Evolutionary conservation across 2,888 invertebrate genomes (phyloP).

Genomic region (Zelleria hepariella): DNA sequence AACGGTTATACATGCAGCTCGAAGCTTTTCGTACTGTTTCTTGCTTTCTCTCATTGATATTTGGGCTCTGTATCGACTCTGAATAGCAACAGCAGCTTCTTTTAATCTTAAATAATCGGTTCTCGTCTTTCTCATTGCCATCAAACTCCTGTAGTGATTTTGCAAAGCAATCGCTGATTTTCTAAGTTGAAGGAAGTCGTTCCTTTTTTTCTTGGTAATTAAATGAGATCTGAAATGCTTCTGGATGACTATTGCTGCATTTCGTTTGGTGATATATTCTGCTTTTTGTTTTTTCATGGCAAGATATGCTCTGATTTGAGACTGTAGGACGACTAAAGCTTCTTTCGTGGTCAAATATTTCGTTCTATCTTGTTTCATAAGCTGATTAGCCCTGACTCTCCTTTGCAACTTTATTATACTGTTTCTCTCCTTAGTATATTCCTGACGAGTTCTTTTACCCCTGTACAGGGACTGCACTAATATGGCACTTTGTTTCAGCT

Average conservation of each 20-base stretch:
- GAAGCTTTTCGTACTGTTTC: constrained; percentile 28
- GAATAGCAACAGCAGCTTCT: constrained; percentile 33
- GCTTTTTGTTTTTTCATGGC: constrained; percentile 28
- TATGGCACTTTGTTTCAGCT: constrained; percentile 37
- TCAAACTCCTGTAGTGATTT: constrained; percentile 45
- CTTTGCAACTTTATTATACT: constrained; percentile 59
- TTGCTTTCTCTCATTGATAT: constrained; percentile 31
- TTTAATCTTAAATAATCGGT: constrained; percentile 18
- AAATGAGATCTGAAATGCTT: constrained; percentile 29
- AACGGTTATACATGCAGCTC: constrained; percentile 35
- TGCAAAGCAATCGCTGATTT: constrained; percentile 38
- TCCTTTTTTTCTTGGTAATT: constrained; percentile 23
- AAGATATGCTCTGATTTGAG: constrained; percentile 41
- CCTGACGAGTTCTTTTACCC: constrained; percentile 43
- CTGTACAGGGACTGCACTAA: constrained; percentile 62
- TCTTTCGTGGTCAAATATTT: constrained; percentile 44
- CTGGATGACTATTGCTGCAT: constrained; percentile 49
- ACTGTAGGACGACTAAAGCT: constrained; percentile 60
- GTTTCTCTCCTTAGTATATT: constrained; percentile 35
- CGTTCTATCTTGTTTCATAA: constrained; percentile 41
- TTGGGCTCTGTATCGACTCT: constrained; percentile 44
- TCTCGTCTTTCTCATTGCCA: constrained; percentile 41
- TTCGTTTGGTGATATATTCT: constrained; percentile 42
- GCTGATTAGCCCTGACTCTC: constrained; percentile 53
- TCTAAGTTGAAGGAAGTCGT: constrained; percentile 19